A percentile compares a stretch with the other conserved stretches of the same genome.
Conservation (phyloP, 2,797 vertebrate genomes). For the Bradypodion ventrale region DNA sequence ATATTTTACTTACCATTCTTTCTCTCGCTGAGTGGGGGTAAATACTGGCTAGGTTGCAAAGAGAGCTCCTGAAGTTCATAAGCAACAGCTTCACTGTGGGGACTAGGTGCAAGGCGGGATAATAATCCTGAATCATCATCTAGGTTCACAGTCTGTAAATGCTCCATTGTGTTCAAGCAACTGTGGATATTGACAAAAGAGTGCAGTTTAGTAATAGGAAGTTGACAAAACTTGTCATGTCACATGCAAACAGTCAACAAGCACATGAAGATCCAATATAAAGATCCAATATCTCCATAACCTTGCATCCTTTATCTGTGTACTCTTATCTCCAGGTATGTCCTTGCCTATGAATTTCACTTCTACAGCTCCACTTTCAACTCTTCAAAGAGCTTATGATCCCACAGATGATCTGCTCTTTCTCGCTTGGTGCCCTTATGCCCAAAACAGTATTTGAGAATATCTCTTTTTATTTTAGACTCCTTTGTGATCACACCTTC, state of each 20-base stretch:
- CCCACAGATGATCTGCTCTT: not conserved
- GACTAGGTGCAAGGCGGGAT: slow-evolving; percentile 86
- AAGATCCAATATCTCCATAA: not conserved
- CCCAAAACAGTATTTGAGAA: not conserved
- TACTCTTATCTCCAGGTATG: not conserved
- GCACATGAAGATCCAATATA: not conserved
- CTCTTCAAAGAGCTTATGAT: not conserved
- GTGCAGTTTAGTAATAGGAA: slow-evolving; percentile 24
- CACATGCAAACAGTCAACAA: not conserved
- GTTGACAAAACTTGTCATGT: slow-evolving; percentile 38
- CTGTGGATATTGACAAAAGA: slow-evolving; percentile 27
- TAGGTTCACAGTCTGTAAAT: slow-evolving; percentile 70
- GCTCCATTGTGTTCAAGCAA: slow-evolving; percentile 83
- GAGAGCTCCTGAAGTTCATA: slow-evolving; percentile 94
- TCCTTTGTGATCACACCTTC: not conserved
- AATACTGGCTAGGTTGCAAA: slow-evolving; percentile 85
- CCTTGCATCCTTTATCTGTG: not conserved
- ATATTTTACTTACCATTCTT: slow-evolving; percentile 87
- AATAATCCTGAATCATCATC: slow-evolving; percentile 82
- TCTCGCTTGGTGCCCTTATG: not conserved
- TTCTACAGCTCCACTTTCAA: not conserved
- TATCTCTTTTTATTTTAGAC: not conserved
- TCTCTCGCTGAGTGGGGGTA: slow-evolving; percentile 92
- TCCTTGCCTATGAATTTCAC: not conserved
- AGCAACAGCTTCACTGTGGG: slow-evolving; percentile 96